phyloP scores from a whole-genome alignment of 2,113 vertebrate genomes.

The Barnardius zonarius region DNA sequence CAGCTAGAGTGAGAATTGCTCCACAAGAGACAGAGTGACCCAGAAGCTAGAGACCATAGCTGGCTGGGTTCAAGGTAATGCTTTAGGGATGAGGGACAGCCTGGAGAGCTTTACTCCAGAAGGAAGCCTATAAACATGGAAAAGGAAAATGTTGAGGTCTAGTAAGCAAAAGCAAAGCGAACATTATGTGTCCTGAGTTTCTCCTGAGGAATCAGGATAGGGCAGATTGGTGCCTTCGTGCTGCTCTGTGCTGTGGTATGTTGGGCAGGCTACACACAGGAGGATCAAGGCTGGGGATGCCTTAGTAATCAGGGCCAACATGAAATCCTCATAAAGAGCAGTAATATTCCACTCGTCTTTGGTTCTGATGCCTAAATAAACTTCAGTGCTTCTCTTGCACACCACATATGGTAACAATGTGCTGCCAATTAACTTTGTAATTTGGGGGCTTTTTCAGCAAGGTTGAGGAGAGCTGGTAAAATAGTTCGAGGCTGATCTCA shows the following conservation, averaged over 20 bases:
- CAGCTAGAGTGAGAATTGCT: background rate
- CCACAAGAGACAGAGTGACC: background rate
- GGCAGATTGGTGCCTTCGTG: background rate
- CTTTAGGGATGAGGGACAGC: background rate
- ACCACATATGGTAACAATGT: constrained; percentile 72
- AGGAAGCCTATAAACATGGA: background rate
- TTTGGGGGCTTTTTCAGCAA: constrained; percentile 57
- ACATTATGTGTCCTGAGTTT: background rate
- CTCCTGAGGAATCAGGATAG: background rate
- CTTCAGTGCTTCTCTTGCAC: constrained; percentile 25
- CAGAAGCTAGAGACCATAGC: background rate
- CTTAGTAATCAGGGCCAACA: constrained; percentile 23
- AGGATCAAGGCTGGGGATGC: constrained; percentile 18
- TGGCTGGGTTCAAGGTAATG: background rate
- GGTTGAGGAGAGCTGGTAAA: constrained; percentile 54
- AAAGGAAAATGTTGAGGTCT: background rate
- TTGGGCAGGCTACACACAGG: background rate
- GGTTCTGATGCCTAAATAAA: constrained; percentile 62
- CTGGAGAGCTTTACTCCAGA: background rate
- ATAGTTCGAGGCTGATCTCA: constrained; percentile 60
- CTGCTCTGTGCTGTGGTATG: background rate
- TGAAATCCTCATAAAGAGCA: constrained; percentile 40
- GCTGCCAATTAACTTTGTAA: constrained; percentile 68
- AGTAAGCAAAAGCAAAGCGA: background rate
- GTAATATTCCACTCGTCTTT: constrained; percentile 50